Evolutionary conservation across 2,888 invertebrate genomes (phyloP), one percentile per base, ranked within the genome.

Genomic region (Bugula neritina): DNA sequence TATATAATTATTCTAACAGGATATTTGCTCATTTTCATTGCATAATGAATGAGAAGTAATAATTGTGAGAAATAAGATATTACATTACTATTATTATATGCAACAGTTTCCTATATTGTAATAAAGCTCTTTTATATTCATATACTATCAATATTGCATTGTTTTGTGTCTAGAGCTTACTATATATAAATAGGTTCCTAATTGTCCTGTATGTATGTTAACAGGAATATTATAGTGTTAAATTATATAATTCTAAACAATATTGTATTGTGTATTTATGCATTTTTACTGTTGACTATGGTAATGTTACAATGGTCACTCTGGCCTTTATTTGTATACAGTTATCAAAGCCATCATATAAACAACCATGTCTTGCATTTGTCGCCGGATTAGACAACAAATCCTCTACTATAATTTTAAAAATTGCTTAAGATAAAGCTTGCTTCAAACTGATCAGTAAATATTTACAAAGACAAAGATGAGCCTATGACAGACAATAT

Each of bases 311-410:
- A 43, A 43, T 43, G 17, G 5, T 43, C 43, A n/a, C n/a, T 43
- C 43, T 43, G 5, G 43, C 17, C 43, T 43, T 17, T 43, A 43
- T 43, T 43, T 43, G 43, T 43, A 43, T 43, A 43, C 43, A 10
- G 17, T 43, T 43, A 43, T 43, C 43, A 43, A 43, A 43, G 5
- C 17, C 43, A 43, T 43, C 43, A 43, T 43, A 43, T 43, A 43
- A 43, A 43, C 43, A 43, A 43, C 17, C 5, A 5, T 43, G 43
- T 43, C 43, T 43, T 43, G 43, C 43, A 43, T 43, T 17, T 25
- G 63, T 63, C 63, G 63, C 63, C 63, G 34, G 63, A 63, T 63
- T 63, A 63, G 21, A 63, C 3, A 31, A 31, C 29, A 63, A 63
- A 63, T 63, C 63, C 63, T 63, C 31, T 10, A 13, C n/a, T 13